These are phyloP conservation scores for Leptopilina boulardi DNA, from an alignment of 1,140 invertebrate genomes.

Conservation along the genomic window DNA sequence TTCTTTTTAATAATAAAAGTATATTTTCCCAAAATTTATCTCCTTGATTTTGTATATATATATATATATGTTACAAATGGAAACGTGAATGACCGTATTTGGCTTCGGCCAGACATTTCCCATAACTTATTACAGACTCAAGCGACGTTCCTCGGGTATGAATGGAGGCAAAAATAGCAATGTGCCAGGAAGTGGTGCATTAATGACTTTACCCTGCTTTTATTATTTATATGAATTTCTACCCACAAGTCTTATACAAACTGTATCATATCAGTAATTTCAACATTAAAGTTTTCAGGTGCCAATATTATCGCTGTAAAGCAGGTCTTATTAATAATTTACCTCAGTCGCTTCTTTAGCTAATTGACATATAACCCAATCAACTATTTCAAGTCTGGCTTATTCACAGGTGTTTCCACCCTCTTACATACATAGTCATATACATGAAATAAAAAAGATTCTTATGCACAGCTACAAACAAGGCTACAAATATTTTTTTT, in stretches of 20 bases:
- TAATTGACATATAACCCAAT: constrained; percentile 10
- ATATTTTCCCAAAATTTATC: too few relatives aligned
- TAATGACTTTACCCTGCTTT: neutral
- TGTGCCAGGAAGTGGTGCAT: neutral
- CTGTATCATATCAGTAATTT: neutral
- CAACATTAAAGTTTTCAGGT: neutral
- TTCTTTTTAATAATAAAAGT: too few relatives aligned
- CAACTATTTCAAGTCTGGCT: neutral
- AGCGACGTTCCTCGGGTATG: neutral
- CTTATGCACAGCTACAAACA: neutral
- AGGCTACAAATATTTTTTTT: too few relatives aligned
- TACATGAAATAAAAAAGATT: neutral
- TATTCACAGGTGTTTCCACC: neutral
- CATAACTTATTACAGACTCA: neutral
- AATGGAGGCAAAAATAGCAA: neutral
- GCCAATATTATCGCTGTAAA: neutral
- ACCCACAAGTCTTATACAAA: neutral
- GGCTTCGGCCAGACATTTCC: neutral
- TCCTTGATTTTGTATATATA: too few relatives aligned
- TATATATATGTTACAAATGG: neutral
- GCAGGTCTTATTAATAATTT: neutral
- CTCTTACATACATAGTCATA: neutral
- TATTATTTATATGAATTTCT: neutral
- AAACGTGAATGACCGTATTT: neutral
- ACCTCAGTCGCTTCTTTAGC: neutral